Conservation (phyloP, 1,140 invertebrate species). For the Ericerus pela region DNA sequence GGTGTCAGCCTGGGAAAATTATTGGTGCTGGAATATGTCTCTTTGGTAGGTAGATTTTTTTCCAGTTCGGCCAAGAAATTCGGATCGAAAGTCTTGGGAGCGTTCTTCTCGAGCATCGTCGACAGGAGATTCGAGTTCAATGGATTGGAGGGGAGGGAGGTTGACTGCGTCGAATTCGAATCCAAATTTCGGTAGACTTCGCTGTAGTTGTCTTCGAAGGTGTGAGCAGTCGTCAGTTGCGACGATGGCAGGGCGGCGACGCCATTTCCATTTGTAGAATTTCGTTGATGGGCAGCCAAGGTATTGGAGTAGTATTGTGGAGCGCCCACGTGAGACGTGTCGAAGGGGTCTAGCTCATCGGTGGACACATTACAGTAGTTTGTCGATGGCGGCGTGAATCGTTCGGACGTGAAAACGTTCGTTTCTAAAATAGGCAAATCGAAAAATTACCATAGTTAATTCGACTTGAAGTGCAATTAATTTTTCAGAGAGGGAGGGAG, state of each 20-base stretch:
- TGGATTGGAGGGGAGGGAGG: too few relatives aligned
- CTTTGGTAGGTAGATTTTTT: constrained; percentile 40
- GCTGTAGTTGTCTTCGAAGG: not conserved
- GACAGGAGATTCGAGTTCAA: too few relatives aligned
- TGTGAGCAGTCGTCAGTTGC: not conserved
- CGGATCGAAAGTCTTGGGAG: constrained; percentile 35
- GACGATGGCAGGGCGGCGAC: not conserved
- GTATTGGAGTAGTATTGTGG: not conserved
- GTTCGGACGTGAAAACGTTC: too few relatives aligned
- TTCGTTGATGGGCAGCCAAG: not conserved
- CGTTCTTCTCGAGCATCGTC: not conserved
- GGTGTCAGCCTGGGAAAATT: constrained; percentile 33
- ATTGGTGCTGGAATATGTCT: constrained; percentile 35
- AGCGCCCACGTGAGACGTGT: not conserved
- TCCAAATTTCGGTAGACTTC: too few relatives aligned
- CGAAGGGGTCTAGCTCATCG: not conserved
- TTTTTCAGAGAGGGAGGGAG: too few relatives aligned
- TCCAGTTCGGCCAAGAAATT: constrained; percentile 44
- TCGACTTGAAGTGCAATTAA: too few relatives aligned
- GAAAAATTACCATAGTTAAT: too few relatives aligned
- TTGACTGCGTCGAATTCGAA: too few relatives aligned
- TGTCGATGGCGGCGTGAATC: not conserved
- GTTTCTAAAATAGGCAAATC: too few relatives aligned
- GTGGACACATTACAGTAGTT: not conserved
- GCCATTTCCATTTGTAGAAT: not conserved